Conservation (phyloP, 1,140 invertebrate genomes). For the Saxidomus purpurata region DNA sequence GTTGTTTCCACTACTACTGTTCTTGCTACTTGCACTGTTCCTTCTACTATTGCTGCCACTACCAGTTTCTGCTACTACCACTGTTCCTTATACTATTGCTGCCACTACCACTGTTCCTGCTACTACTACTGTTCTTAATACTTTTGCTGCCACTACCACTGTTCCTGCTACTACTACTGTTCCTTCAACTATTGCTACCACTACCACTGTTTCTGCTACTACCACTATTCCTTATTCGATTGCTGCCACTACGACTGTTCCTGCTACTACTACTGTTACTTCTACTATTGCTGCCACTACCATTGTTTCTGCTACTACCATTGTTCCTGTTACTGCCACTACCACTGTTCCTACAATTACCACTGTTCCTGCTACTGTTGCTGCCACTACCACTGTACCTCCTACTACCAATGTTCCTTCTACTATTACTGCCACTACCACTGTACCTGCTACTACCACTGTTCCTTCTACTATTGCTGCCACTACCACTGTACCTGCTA, state of each 20-base stretch:
- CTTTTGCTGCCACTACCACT: conserved; percentile 49
- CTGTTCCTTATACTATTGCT: conserved; percentile 53
- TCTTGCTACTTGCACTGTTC: no score
- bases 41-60: conserved; percentile 60
- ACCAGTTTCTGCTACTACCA: conserved; percentile 62
- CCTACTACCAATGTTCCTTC: conserved; percentile 39
- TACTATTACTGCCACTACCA: conserved; percentile 48
- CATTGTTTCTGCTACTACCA: no score
- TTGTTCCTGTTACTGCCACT: conserved; percentile 53
- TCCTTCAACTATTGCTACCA: no score
- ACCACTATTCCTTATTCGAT: not conserved
- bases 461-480: conserved; percentile 24
- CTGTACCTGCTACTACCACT: conserved; percentile 24
- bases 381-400: conserved; percentile 39
- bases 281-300: conserved; percentile 59
- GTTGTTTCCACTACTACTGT: no score
- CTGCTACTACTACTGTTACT: conserved; percentile 53
- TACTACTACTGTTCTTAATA: conserved; percentile 60
- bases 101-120: conserved; percentile 66
- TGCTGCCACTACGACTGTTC: not conserved
- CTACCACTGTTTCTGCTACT: no score
- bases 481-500: conserved; percentile 61
- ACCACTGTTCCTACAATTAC: conserved; percentile 61
- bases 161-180: conserved; percentile 27
- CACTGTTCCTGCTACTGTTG: conserved; percentile 61